These are phyloP conservation scores for Phainopepla nitens DNA, from an alignment of 2,113 vertebrate species.

Conservation along the genomic window DNA sequence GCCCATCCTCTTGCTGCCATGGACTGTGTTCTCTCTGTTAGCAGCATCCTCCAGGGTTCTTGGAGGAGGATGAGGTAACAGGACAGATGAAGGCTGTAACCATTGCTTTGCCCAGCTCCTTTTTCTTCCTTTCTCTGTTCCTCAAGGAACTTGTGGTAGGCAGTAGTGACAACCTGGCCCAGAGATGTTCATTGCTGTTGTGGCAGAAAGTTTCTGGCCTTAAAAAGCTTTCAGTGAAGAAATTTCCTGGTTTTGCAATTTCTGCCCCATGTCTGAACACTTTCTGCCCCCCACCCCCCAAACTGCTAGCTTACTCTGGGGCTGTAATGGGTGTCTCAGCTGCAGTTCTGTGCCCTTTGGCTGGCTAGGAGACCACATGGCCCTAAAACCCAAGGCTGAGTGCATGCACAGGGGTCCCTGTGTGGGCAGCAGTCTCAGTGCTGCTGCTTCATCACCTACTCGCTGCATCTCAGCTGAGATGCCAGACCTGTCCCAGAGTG, in stretches of 20 bases:
- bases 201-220: not conserved
- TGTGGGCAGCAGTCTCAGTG: not conserved
- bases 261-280: not conserved
- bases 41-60: not conserved
- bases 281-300: not conserved
- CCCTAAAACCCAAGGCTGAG: not conserved
- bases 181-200: not conserved
- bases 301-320: not conserved
- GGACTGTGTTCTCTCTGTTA: not conserved
- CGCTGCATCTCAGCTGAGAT: not conserved
- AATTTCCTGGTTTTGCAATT: not conserved
- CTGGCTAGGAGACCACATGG: not conserved
- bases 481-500: accelerated
- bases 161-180: not conserved
- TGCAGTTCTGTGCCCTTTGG: not conserved
- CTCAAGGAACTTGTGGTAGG: not conserved
- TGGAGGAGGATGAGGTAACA: not conserved
- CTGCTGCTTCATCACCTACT: not conserved
- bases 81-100: not conserved
- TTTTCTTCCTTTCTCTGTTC: not conserved
- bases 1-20: not conserved
- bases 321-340: not conserved
- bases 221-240: not conserved
- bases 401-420: accelerated
- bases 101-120: not conserved